phyloP scores from a whole-genome alignment of 2,797 vertebrate species.

The Scolopax bukidnonensis region DNA sequence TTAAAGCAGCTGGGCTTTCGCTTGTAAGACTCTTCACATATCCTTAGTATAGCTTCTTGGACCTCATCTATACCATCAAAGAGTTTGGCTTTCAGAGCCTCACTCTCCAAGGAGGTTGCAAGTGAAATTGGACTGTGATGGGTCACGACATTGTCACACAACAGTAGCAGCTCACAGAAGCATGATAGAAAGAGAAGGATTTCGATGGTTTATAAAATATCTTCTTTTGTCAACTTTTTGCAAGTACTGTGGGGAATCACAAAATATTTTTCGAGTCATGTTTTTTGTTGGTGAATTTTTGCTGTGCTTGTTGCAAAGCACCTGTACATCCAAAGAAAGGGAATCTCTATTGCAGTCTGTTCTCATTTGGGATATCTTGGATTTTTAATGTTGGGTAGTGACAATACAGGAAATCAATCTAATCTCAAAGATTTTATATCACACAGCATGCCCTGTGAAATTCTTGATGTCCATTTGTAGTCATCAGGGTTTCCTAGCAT shows the following conservation, averaged over 20 bases:
- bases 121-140: neutral
- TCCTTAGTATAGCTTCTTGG: neutral
- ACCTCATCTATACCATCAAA: neutral
- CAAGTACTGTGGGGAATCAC: neutral
- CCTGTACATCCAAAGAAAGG: neutral
- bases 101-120: neutral
- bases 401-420: neutral
- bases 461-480: neutral
- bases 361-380: neutral
- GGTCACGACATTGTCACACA: neutral
- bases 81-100: neutral
- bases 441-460: neutral
- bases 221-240: neutral
- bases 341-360: neutral
- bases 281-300: neutral
- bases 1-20: neutral
- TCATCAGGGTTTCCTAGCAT: neutral
- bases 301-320: neutral
- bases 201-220: neutral
- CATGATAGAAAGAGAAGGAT: neutral
- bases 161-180: neutral
- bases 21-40: neutral
- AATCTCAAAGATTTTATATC: neutral
- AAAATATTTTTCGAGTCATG: neutral
- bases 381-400: neutral